phyloP scores from a whole-genome alignment of 2,797 vertebrate species.

The Chelon labrosus region DNA sequence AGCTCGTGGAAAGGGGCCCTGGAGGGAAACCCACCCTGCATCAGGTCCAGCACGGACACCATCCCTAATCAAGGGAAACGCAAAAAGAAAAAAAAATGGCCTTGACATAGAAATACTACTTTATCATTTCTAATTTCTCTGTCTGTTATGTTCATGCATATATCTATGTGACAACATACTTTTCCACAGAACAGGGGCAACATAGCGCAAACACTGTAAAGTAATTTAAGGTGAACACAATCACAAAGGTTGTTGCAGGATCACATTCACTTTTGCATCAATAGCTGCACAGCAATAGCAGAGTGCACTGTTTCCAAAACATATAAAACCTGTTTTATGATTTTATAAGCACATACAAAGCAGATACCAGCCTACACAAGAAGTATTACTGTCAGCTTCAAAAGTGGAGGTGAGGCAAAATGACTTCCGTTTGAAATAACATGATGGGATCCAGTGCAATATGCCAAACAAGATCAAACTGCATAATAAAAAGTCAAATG shows the following conservation, averaged over 20 bases:
- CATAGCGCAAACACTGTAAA: neutral
- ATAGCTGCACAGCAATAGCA: neutral
- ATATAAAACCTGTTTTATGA: neutral
- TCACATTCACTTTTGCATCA: neutral
- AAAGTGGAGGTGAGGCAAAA: neutral
- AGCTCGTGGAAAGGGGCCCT: conserved; percentile 98
- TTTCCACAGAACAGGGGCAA: neutral
- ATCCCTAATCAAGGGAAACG: conserved; percentile 86
- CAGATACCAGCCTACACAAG: neutral
- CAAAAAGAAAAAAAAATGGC: neutral
- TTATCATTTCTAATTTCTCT: neutral
- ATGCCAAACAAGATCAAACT: neutral
- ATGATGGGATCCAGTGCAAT: neutral
- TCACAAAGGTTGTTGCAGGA: neutral
- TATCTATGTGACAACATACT: neutral
- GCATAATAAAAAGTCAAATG: too few species aligned
- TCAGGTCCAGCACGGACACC: conserved; percentile 98
- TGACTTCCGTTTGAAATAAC: neutral
- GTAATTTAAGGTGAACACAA: neutral
- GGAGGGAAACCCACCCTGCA: conserved; percentile 99
- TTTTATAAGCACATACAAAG: neutral
- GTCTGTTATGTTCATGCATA: neutral
- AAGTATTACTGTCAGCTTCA: neutral
- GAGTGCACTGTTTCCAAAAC: neutral
- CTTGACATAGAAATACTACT: neutral